Conservation (phyloP, 2,888 invertebrate species). For the Chesias legatella region DNA sequence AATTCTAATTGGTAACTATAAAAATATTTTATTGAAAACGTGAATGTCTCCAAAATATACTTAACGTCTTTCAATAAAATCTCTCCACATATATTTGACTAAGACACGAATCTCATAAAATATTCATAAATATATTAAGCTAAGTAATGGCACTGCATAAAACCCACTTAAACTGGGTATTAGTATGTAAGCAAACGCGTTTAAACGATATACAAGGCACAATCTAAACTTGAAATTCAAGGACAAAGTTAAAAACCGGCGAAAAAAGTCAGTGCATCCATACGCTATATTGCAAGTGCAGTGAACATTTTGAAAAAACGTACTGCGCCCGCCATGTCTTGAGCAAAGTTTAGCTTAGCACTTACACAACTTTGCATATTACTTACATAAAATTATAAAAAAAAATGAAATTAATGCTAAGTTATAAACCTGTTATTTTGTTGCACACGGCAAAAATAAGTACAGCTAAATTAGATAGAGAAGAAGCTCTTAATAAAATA, state of each 20-base stretch:
- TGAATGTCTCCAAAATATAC: neutral
- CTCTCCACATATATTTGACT: too few species aligned
- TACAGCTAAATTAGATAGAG: too few species aligned
- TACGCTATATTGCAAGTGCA: constrained; percentile 69
- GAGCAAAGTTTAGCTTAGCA: constrained; percentile 18
- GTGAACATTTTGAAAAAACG: constrained; percentile 38
- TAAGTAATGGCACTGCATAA: constrained; percentile 14
- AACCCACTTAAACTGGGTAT: constrained; percentile 6
- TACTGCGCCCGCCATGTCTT: constrained; percentile 23
- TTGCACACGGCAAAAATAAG: too few species aligned
- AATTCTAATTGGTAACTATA: too few species aligned
- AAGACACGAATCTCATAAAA: too few species aligned
- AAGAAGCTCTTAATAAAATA: too few species aligned
- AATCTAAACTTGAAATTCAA: constrained; percentile 79
- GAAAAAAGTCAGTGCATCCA: constrained; percentile 69
- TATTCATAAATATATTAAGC: too few species aligned
- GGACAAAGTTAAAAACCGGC: constrained; percentile 67
- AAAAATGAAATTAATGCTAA: too few species aligned
- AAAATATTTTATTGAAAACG: constrained; percentile 13
- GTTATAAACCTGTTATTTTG: too few species aligned
- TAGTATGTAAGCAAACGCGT: constrained; percentile 26
- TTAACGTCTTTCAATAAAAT: too few species aligned
- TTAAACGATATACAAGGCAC: constrained; percentile 55
- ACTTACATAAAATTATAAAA: too few species aligned
- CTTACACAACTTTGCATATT: too few species aligned